These are phyloP conservation scores for Malaclemys terrapin DNA, from an alignment of 2,113 vertebrate genomes.

Conservation along the genomic window DNA sequence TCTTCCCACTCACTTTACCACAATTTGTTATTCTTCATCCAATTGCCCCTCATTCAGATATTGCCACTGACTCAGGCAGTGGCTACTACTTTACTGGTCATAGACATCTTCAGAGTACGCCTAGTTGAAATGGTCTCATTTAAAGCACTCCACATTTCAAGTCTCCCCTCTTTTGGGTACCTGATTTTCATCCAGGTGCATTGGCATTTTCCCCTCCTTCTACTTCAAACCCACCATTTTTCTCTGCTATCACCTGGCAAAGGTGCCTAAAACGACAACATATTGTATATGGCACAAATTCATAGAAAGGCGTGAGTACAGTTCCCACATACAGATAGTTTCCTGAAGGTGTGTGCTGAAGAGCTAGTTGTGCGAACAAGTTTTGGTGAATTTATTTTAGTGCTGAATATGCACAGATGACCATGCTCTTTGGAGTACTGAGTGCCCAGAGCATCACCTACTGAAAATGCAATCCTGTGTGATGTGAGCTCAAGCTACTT, in stretches of 20 bases:
- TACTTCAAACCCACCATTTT: background rate
- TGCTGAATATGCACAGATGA: background rate
- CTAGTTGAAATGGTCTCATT: background rate
- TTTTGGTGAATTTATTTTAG: background rate
- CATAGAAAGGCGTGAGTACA: background rate
- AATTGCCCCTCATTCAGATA: background rate
- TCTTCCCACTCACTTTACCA: background rate
- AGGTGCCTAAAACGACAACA: background rate
- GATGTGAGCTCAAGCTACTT: background rate
- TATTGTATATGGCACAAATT: background rate
- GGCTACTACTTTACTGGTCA: background rate
- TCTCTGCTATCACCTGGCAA: background rate
- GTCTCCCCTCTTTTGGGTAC: background rate
- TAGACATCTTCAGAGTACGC: background rate
- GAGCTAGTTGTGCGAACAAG: background rate
- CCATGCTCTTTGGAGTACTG: fast-evolving
- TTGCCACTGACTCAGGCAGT: background rate
- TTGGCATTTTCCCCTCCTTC: background rate
- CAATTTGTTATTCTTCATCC: background rate
- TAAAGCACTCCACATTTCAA: background rate
- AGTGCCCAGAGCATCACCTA: background rate
- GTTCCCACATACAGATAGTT: background rate
- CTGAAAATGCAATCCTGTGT: background rate
- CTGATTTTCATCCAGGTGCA: background rate
- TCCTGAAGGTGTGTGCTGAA: background rate